Evolutionary conservation across 2,888 invertebrate genomes (phyloP).

Genomic region (Ophonus ardosiacus): DNA sequence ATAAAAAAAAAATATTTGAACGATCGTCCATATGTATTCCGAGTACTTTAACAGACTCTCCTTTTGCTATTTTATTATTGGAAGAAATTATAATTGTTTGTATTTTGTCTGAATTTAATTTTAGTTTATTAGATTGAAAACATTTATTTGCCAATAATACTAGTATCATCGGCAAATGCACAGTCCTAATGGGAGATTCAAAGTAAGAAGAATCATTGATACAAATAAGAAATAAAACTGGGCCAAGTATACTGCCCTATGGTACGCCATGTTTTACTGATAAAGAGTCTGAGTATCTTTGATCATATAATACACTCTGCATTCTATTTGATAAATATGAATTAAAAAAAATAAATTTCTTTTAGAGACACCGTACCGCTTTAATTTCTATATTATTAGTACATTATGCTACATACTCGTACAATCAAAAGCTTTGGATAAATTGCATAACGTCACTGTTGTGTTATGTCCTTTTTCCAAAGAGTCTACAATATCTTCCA

Average conservation of each 20-base stretch:
- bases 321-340: conserved; percentile 8
- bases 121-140: conserved; percentile 1
- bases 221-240: conserved; percentile 12
- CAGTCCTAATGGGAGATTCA: not conserved
- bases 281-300: not conserved
- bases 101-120: too few species aligned
- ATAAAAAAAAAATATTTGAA: too few species aligned
- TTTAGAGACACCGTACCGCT: too few species aligned
- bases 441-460: not conserved
- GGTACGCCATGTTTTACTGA: not conserved
- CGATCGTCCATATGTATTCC: conserved; percentile 39
- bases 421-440: conserved; percentile 8
- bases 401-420: too few species aligned
- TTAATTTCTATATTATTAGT: too few species aligned
- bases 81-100: not conserved
- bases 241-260: conserved; percentile 1
- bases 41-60: conserved; percentile 47
- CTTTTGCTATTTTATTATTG: not conserved
- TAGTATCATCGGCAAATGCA: conserved; percentile 17
- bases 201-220: not conserved
- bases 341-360: conserved; percentile 15
- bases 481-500: conserved; percentile 1
- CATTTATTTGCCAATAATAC: not conserved
- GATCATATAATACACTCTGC: not conserved
- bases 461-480: not conserved